phyloP scores from a whole-genome alignment of 2,888 invertebrate species.

The Netelia melanura region DNA sequence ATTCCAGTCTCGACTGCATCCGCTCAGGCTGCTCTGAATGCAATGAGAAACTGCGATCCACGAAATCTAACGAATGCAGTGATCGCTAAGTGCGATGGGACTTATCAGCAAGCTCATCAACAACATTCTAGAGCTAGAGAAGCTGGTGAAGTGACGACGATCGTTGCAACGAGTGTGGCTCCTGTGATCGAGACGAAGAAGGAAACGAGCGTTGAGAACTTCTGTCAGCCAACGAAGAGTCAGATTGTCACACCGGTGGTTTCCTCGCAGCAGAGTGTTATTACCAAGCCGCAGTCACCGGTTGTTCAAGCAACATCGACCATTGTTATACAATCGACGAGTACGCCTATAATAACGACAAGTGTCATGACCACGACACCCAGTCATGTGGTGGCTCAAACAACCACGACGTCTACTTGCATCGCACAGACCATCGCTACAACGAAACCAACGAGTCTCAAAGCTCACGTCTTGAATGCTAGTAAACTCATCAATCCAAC shows the following conservation, averaged over 20 bases:
- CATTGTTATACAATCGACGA: slow-evolving; percentile 72
- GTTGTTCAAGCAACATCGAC: slow-evolving; percentile 73
- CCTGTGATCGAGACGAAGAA: slow-evolving; percentile 75
- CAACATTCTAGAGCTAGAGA: slow-evolving; percentile 65
- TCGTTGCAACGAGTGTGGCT: slow-evolving; percentile 81
- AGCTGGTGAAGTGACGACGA: slow-evolving; percentile 69
- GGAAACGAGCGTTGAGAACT: slow-evolving; percentile 67
- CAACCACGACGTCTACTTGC: slow-evolving; percentile 69
- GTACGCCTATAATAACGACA: slow-evolving; percentile 70
- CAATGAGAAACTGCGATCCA: slow-evolving; percentile 72
- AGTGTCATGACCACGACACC: slow-evolving; percentile 59
- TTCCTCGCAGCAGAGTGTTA: slow-evolving; percentile 77
- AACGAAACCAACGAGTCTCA: slow-evolving; percentile 86
- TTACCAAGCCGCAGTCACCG: slow-evolving; percentile 79
- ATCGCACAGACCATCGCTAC: slow-evolving; percentile 64
- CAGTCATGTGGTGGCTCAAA: slow-evolving; percentile 52
- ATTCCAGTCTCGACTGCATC: slow-evolving; percentile 86
- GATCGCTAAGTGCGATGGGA: slow-evolving; percentile 32
- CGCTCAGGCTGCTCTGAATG: slow-evolving; percentile 73
- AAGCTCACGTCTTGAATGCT: slow-evolving; percentile 88
- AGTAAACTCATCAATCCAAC: slow-evolving; percentile 78
- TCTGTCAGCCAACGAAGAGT: slow-evolving; percentile 67
- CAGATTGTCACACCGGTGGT: slow-evolving; percentile 74
- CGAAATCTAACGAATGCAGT: slow-evolving; percentile 68
- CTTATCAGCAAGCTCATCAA: slow-evolving; percentile 64